Evolutionary conservation across 2,888 invertebrate genomes (phyloP), one percentile per base, ranked within the genome.

Genomic region (Corythucha ciliata): DNA sequence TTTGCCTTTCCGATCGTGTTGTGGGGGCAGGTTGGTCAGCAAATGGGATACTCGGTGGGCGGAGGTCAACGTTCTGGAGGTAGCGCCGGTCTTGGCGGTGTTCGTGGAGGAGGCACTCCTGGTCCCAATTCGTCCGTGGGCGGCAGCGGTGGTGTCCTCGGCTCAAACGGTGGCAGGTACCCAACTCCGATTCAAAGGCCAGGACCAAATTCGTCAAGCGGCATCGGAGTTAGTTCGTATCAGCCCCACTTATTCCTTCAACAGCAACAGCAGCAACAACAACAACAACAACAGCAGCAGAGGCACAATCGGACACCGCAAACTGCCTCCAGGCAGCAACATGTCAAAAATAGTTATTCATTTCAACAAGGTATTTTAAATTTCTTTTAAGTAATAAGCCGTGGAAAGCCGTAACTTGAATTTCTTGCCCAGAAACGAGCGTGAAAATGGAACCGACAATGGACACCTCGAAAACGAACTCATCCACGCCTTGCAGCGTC

Each of bases 291-390:
- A 20, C 25, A 36, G 10, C 40, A 26, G 4, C 52, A 49, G n/a
- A 33, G 37, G 34, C 53, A 52, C 16, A 41, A 40, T 14, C 49
- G 40, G 20, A 40, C 48, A n/a, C 26, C 32, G 12, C 34, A 25
- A 34, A 8, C 47, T 24, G 16, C 36, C 25, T n/a, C n/a, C 51
- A 20, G 4, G 20, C 36, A 44, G 24, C 48, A 50, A n/a, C 42
- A 42, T 29, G 26, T 53, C 27, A 44, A 44, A 29, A 12, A 33
- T 18, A 24, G 22, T 44, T 45, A 25, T 18, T 54, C n/a, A 32
- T 48, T 50, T 34, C 33, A 44, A 29, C 48, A 48, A 48, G 48
- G 48, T 48, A 36, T 27, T n/a, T n/a, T n/a, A n/a, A n/a, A n/a
- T n/a, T n/a, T n/a, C n/a, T n/a, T n/a, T n/a, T n/a, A n/a, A n/a